These are phyloP conservation scores for Euproctis similis DNA, from an alignment of 2,888 invertebrate genomes.

Conservation along the genomic window DNA sequence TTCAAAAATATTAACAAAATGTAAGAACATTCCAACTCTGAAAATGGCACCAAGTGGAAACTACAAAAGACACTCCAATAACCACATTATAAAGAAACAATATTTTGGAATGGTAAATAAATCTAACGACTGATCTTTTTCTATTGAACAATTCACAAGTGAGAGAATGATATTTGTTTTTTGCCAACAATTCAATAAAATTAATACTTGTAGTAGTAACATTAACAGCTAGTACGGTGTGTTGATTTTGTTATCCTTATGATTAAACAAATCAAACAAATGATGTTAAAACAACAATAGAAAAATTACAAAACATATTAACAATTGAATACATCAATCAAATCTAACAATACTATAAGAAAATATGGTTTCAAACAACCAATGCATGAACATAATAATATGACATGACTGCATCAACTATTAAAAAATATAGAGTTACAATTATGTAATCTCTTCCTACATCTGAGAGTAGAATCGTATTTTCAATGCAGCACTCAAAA, in stretches of 20 bases:
- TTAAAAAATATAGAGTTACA: constrained; percentile 21
- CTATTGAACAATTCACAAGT: no score
- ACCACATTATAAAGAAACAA: constrained; percentile 17
- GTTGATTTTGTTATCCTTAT: constrained; percentile 17
- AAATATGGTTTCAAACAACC: constrained; percentile 34
- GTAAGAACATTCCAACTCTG: constrained; percentile 16
- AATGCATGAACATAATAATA: constrained; percentile 25
- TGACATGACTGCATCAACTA: constrained; percentile 21
- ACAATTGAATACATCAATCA: constrained; percentile 55
- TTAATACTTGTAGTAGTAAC: constrained; percentile 9
- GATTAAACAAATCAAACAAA: constrained; percentile 38
- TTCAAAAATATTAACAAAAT: constrained; percentile 7
- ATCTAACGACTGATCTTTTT: constrained; percentile 18
- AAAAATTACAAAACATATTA: constrained; percentile 51
- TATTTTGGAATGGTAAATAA: constrained; percentile 42
- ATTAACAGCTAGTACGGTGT: constrained; percentile 12
- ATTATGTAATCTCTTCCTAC: constrained; percentile 20
- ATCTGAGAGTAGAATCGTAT: constrained; percentile 17
- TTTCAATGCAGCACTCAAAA: no score
- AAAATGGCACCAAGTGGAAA: constrained; percentile 47
- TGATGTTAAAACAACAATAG: constrained; percentile 57
- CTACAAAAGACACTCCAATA: constrained; percentile 21
- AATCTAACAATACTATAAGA: constrained; percentile 56
- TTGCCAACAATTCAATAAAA: constrained; percentile 12
- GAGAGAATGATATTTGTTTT: constrained; percentile 11